Base-by-base conservation (phyloP, 2,888 invertebrate genomes). In the Eilema caniola region DNA sequence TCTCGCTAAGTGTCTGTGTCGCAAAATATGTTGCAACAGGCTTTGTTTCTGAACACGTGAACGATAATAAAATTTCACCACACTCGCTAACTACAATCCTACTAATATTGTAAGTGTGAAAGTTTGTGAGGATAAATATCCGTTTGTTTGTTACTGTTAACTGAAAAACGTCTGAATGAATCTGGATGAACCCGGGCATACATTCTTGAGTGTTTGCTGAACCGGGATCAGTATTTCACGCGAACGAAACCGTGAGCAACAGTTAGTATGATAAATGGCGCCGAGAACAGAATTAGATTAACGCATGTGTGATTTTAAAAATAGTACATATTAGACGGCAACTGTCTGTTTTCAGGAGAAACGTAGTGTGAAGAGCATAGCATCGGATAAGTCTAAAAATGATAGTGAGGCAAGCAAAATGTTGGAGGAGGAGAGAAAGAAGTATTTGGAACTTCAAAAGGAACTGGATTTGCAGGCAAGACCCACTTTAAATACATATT, bases 401-500 rank as follows among this genome's bases (percentile, higher is more conserved):
- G 95, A 95, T 71, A 94, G 96, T 57, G 97, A 97, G 84, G 91
- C 96, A 20, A 96, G 96, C 73, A 97, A 97, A 85, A 96, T 97
- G 75, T 89, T 98, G 75, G 97, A 97, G 74, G 97, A 97, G 79
- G 98, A 98, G 87, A 96, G 96, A 84, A 97, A 96, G 89, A 96
- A 96, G 81, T 96, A 96, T 84, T 93, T 96, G 62, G 98, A 98
- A 88, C 92, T 98, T 66, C 98, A 99, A 88, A 98, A 98, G 88
- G 99, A 99, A 90, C 92, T 99, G 67, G 98, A 98, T 89, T 95
- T 98, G 83, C 98, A 98, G 96, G 97, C 97, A 90, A 72, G 53
- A n/a, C 5, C n/a, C 53, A 53, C 53, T 53, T n/a, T 10, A 47
- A 47, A 47, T 53, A n/a, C 7, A 8, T 53, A 20, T 10, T 8